phyloP scores from a whole-genome alignment of 2,888 invertebrate genomes.

The Pandemis corylana region DNA sequence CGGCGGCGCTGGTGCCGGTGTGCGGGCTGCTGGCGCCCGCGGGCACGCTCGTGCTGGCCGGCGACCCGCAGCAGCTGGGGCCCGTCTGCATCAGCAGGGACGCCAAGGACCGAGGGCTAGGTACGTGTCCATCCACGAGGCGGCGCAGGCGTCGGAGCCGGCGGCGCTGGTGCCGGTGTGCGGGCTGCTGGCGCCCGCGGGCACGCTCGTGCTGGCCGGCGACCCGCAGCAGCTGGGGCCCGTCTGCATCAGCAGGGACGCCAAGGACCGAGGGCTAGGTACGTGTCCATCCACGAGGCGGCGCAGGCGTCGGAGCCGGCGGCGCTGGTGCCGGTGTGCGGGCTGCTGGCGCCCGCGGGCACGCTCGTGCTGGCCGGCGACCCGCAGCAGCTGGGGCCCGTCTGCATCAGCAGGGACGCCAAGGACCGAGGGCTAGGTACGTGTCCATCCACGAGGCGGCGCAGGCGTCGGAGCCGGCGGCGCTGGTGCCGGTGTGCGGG shows the following conservation, averaged over 20 bases:
- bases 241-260: conserved; percentile 87
- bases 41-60: conserved; percentile 88
- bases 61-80: conserved; percentile 95
- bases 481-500: conserved; percentile 87
- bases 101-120: conserved; percentile 87
- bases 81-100: conserved; percentile 89
- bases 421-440: conserved; percentile 86
- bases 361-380: conserved; percentile 91
- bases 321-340: conserved; percentile 86
- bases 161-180: conserved; percentile 85
- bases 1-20: conserved; percentile 86
- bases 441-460: not conserved
- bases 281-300: conserved; percentile 48
- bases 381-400: conserved; percentile 94
- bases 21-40: conserved; percentile 79
- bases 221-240: conserved; percentile 96
- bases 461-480: conserved; percentile 86
- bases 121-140: conserved; percentile 53
- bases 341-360: conserved; percentile 80
- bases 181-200: conserved; percentile 79
- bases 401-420: conserved; percentile 87
- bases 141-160: conserved; percentile 86
- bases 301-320: conserved; percentile 86
- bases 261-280: conserved; percentile 86
- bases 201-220: conserved; percentile 88